A percentile compares a stretch with the other conserved stretches of the same genome.
phyloP scores from a whole-genome alignment of 2,797 vertebrate species.

The Melanotaenia trifasciata region DNA sequence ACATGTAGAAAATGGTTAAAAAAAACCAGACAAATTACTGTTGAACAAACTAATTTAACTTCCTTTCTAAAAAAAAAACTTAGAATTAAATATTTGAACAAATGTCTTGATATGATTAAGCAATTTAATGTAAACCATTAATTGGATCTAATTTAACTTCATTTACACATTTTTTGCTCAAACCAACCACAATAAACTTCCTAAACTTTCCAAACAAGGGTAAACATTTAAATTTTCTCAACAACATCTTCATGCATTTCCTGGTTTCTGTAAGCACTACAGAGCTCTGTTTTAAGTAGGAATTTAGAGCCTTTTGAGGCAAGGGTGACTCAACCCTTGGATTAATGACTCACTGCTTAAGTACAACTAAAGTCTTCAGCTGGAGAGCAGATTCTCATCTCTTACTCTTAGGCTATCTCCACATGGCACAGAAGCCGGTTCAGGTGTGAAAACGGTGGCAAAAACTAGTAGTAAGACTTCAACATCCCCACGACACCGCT shows the following conservation, averaged over 20 bases:
- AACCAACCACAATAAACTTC: not conserved
- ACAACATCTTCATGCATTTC: conserved; percentile 44
- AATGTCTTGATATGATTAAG: not conserved
- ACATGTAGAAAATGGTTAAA: not conserved
- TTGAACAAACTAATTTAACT: not conserved
- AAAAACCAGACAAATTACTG: not conserved
- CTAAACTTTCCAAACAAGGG: not conserved
- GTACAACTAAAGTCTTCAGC: conserved; percentile 70
- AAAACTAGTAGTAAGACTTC: too few relatives aligned
- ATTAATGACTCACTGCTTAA: conserved; percentile 76
- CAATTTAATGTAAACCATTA: not conserved
- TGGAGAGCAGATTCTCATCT: conserved; percentile 63
- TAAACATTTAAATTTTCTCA: conserved; percentile 38
- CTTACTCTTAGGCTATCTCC: conserved; percentile 6
- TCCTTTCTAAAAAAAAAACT: not conserved
- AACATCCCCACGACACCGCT: too few relatives aligned
- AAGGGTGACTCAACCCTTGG: conserved; percentile 74
- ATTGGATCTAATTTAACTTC: not conserved
- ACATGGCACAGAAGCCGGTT: too few relatives aligned
- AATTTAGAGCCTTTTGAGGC: conserved; percentile 73
- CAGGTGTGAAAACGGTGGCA: too few relatives aligned
- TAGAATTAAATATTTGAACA: not conserved
- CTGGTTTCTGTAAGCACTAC: conserved; percentile 48
- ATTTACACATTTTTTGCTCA: not conserved
- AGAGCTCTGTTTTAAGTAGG: conserved; percentile 60